Conservation (phyloP, 2,113 vertebrate genomes). For the Physeter macrocephalus region DNA sequence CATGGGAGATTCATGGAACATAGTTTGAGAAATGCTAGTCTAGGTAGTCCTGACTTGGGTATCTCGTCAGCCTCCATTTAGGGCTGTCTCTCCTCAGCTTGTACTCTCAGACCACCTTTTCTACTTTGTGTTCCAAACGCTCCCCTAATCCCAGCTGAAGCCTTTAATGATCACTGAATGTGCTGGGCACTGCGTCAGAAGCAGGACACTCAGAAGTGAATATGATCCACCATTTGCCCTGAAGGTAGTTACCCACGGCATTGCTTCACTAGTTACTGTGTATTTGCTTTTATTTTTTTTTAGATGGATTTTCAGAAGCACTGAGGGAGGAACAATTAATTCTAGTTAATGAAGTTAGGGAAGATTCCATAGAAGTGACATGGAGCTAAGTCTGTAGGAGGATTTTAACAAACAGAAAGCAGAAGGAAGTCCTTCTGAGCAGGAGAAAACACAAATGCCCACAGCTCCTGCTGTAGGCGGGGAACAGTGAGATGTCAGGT, state of each 20-base stretch:
- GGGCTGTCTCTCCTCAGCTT: not conserved
- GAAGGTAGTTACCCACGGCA: not conserved
- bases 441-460: not conserved
- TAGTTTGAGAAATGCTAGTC: not conserved
- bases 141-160: not conserved
- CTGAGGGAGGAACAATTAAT: not conserved
- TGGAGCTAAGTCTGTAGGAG: not conserved
- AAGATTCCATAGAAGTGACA: not conserved
- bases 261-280: not conserved
- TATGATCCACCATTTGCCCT: not conserved
- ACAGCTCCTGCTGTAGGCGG: not conserved
- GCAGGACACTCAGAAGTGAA: not conserved
- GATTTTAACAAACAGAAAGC: not conserved
- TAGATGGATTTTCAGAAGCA: not conserved
- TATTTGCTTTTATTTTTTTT: not conserved
- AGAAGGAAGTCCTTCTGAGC: not conserved
- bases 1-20: not conserved
- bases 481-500: not conserved
- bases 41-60: not conserved
- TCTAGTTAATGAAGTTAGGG: not conserved
- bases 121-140: not conserved
- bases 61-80: not conserved
- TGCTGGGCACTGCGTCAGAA: not conserved
- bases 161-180: not conserved
- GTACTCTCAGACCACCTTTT: not conserved